Base-by-base conservation (phyloP, 2,113 vertebrate genomes). In the Lepisosteus oculatus region DNA sequence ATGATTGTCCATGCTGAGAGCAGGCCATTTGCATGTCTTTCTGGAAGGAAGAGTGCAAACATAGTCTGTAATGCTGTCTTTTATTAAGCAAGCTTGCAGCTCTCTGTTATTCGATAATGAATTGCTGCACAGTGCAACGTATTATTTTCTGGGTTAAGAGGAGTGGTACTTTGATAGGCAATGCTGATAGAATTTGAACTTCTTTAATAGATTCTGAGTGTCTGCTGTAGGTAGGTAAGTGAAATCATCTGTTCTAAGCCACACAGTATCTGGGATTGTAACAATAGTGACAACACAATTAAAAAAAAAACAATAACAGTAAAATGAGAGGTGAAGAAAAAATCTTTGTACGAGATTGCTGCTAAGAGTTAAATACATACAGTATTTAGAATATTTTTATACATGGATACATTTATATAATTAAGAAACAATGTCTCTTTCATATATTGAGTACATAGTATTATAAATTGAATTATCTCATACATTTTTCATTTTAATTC, bases 201-300 rank as follows among this genome's bases (percentile, higher is more conserved):
- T 77, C 70, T 69, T 76, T 79, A 83, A 83, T 76, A 84, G 77
- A 85, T 74, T 75, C 74, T 70, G 72, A 73, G 79, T 84, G 85
- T 83, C 79, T 81, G 68, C 82, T 78, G 61, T 59, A 59, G 76
- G 74, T 72, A 42, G 75, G 69, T 68, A 70, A 71, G 64, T 75
- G 68, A 74, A 74, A 71, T 76, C 76, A 44, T 63, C 81, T 77
- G 9, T 65, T 51, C 42, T 6, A 79, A 80, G 79, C 78, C 76
- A 73, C 71, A 77, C 61, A 43, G 70, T 2, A 29, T 29, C 29
- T 74, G 67, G 72, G 61, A 65, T 65, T 63, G 14, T 15, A n/a
- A 59, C 14, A 55, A 74, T 72, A 77, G 71, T 79, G 74, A 77
- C 55, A 76, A 74, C 63, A 66, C 82, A 80, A 81, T 81, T 80